Evolutionary conservation across 2,797 vertebrate species (phyloP).

Genomic region (Telmatherina bonti): DNA sequence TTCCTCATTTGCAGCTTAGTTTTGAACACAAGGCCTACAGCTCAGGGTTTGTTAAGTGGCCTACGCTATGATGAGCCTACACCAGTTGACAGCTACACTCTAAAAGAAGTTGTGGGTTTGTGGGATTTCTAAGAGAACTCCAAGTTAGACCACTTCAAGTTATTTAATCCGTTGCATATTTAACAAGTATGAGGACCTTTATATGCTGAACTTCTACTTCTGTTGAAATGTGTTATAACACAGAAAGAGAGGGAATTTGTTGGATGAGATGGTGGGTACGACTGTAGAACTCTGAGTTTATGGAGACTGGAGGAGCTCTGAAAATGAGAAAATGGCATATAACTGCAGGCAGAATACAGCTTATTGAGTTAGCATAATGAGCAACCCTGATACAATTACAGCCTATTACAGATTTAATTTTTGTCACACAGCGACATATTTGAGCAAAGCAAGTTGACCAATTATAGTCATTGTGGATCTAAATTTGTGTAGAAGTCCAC

Average conservation of each 20-base stretch:
- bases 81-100: background rate
- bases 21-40: background rate
- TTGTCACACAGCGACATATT: conserved; percentile 6
- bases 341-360: background rate
- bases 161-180: background rate
- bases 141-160: background rate
- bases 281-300: background rate
- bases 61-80: background rate
- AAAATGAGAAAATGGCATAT: background rate
- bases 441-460: background rate
- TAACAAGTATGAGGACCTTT: background rate
- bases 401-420: background rate
- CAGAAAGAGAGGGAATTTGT: background rate
- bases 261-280: background rate
- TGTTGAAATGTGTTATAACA: background rate
- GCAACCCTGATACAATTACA: conserved; percentile 7
- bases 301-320: background rate
- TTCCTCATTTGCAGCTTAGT: background rate
- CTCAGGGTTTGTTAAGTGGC: background rate
- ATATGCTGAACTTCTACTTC: background rate
- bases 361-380: conserved; percentile 5
- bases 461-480: background rate
- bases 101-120: background rate
- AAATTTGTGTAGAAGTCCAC: background rate
- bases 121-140: background rate